Evolutionary conservation across 2,888 invertebrate species (phyloP).

Genomic region (Oscheius sp.): DNA sequence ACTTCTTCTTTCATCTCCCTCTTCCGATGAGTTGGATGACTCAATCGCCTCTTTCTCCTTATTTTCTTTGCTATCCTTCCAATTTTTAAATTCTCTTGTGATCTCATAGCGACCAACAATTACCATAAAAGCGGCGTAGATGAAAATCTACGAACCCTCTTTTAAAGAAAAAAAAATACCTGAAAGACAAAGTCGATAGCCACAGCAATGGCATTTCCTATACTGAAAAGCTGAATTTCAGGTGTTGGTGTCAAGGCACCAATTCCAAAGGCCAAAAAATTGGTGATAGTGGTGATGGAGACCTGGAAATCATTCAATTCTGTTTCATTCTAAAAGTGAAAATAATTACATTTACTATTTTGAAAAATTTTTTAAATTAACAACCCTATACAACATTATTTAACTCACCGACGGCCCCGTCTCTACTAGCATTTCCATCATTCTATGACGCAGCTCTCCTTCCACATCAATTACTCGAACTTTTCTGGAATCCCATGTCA

Average conservation of each 20-base stretch:
- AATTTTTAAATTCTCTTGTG: conserved; percentile 6
- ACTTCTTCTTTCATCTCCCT: not conserved
- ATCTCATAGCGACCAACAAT: conserved; percentile 61
- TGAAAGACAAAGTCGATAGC: conserved; percentile 61
- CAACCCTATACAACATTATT: not conserved
- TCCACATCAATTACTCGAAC: conserved; percentile 32
- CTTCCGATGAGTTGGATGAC: not conserved
- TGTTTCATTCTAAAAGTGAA: not conserved
- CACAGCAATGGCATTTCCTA: conserved; percentile 67
- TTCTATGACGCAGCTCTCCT: conserved; percentile 35
- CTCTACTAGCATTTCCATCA: conserved; percentile 56
- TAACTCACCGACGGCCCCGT: conserved; percentile 49
- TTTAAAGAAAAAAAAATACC: conserved; percentile 27
- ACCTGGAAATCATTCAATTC: conserved; percentile 40
- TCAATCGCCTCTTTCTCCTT: conserved; percentile 38
- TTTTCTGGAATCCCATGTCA: no score
- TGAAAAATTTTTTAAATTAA: not conserved
- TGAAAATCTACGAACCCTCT: conserved; percentile 54
- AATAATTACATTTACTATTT: not conserved
- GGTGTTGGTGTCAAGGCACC: conserved; percentile 67
- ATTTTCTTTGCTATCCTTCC: conserved; percentile 21
- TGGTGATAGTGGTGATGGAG: conserved; percentile 68
- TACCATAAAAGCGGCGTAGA: conserved; percentile 65
- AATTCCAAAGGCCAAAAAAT: conserved; percentile 57
- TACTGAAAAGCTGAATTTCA: conserved; percentile 68